Evolutionary conservation across 2,888 invertebrate species (phyloP), one percentile per base, ranked within the genome.

Genomic region (Meteorus cinctellus): DNA sequence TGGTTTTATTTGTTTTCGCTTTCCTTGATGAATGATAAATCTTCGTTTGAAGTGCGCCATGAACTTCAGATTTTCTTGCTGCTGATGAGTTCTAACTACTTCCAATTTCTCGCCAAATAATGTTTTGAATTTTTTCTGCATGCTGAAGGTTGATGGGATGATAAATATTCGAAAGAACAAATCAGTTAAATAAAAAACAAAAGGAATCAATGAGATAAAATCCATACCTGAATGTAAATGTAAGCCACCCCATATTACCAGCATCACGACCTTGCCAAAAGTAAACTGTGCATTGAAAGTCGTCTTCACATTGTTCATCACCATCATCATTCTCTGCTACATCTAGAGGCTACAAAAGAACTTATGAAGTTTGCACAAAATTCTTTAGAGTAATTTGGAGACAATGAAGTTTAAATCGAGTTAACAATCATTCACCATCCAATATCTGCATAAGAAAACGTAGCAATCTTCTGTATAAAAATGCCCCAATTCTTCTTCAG

Each of bases 181-280:
- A 72, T 41, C 1, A 41, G 41, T 55, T 31, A 24, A n/a, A 34
- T 8, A 51, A 74, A 66, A 60, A 55, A 68, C 27, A 36, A 62
- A 55, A 51, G 24, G 24, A 1, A 60, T 70, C n/a, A 27, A 34
- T 66, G 29, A 31, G 62, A 59, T 63, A 31, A 69, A 62, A 19
- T 76, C 12, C 29, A 59, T 83, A 87, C 84, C 97, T 98, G 91
- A 99, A 99, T 0, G 99, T 99, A 90, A 99, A 99, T 0, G 98
- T 99, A 0, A 99, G 92, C 98, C 99, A 99, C 76, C 99, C 99
- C 98, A 99, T 99, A 90, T 99, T 99, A 78, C 96, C 95, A 2
- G 99, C 99, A 86, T 97, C 96, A 71, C 96, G 92, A 0, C 99
- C 99, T 91, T 99, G 99, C 99, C 99, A 99, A 91, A 99, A 99